A percentile compares a stretch with the other conserved stretches of the same genome.
phyloP scores from a whole-genome alignment of 1,140 invertebrate genomes.

The Phenacoccus solenopsis region DNA sequence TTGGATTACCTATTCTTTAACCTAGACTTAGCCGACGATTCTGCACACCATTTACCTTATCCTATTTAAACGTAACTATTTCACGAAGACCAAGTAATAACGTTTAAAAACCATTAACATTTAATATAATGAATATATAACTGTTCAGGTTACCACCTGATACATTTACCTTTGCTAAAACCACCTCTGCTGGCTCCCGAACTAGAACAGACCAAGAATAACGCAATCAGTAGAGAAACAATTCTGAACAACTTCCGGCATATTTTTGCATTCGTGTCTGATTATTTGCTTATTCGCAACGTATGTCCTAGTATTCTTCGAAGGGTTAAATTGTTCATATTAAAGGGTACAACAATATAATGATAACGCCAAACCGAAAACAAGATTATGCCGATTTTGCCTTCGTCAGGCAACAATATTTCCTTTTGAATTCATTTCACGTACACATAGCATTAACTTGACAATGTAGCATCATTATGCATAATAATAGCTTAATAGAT shows the following conservation, averaged over 20 bases:
- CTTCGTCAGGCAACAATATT: neutral
- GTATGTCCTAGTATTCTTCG: neutral
- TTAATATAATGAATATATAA: constrained; percentile 22
- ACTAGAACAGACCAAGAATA: constrained; percentile 25
- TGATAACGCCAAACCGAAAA: neutral
- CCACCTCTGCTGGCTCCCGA: constrained; percentile 24
- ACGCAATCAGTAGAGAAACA: constrained; percentile 15
- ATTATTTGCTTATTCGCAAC: neutral
- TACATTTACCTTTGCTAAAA: constrained; percentile 28
- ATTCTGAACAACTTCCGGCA: neutral
- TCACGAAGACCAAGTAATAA: neutral
- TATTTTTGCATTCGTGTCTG: neutral
- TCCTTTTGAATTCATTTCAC: too few relatives aligned
- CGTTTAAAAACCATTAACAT: constrained; percentile 9
- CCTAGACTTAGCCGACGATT: too few relatives aligned
- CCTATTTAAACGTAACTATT: too few relatives aligned
- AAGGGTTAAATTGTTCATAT: neutral
- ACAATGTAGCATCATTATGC: too few relatives aligned
- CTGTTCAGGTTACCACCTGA: constrained; percentile 19
- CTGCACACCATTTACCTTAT: too few relatives aligned
- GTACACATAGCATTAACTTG: too few relatives aligned
- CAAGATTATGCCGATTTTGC: neutral
- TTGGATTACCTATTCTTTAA: too few relatives aligned
- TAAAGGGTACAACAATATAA: neutral
- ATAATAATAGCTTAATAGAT: too few relatives aligned